Conservation (phyloP, 2,113 vertebrate species). For the Neotragus moschatus region DNA sequence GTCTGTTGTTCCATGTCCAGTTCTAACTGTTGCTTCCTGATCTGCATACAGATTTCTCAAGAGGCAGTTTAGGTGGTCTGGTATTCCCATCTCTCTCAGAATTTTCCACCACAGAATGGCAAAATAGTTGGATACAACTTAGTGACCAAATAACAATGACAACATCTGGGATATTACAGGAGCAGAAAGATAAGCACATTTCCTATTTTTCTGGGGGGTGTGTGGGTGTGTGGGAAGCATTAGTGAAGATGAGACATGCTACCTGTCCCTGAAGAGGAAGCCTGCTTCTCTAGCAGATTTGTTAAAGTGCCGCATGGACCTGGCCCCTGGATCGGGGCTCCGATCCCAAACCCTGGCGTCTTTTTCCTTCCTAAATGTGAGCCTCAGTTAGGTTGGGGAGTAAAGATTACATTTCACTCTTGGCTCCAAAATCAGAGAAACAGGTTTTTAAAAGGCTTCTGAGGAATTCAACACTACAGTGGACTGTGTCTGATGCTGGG, state of each 20-base stretch:
- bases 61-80: too few relatives aligned
- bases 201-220: not conserved
- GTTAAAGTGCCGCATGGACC: rapidly evolving
- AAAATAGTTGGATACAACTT: not conserved
- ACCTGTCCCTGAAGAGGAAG: not conserved
- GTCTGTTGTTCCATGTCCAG: too few relatives aligned
- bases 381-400: not conserved
- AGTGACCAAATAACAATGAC: not conserved
- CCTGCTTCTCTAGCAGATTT: not conserved
- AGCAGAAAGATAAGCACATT: not conserved
- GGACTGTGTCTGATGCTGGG: not conserved
- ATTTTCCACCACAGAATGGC: not conserved
- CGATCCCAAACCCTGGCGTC: rapidly evolving
- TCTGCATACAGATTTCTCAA: too few relatives aligned
- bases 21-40: too few relatives aligned
- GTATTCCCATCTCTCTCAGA: too few relatives aligned
- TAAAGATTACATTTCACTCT: not conserved
- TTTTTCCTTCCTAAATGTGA: not conserved
- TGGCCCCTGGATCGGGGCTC: rapidly evolving
- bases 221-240: not conserved
- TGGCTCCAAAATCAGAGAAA: not conserved
- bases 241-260: too few relatives aligned
- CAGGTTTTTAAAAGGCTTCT: not conserved
- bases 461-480: not conserved
- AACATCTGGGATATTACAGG: rapidly evolving